A percentile compares a stretch with the other conserved stretches of the same genome.
Conservation (phyloP, 1,140 invertebrate species). For the Dinoponera quadriceps region DNA sequence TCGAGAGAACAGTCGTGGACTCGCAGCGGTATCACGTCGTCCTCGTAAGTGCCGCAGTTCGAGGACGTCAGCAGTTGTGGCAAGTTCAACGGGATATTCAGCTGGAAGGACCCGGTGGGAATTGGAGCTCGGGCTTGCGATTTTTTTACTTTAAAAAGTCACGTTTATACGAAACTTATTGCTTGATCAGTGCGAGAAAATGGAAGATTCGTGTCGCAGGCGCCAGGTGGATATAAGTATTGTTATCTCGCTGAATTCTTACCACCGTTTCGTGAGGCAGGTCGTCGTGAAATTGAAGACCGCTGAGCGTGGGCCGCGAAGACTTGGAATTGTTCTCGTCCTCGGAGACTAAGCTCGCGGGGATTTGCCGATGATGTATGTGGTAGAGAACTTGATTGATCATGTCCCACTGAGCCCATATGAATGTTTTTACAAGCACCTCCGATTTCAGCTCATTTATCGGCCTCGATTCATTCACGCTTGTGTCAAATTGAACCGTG, state of each 20-base stretch:
- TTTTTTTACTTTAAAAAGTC: no score
- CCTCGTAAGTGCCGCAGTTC: conserved; percentile 90
- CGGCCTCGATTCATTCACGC: conserved; percentile 58
- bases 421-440: conserved; percentile 90
- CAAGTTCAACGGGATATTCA: conserved; percentile 93
- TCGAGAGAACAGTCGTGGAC: conserved; percentile 93
- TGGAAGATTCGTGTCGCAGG: no score
- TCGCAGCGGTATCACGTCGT: conserved; percentile 91
- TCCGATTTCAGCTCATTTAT: conserved; percentile 86
- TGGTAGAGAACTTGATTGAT: conserved; percentile 92
- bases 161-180: no score
- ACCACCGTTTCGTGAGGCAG: conserved; percentile 94
- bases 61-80: conserved; percentile 88
- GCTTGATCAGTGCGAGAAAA: no score
- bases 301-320: conserved; percentile 90
- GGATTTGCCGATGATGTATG: conserved; percentile 90
- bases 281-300: conserved; percentile 93
- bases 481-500: conserved; percentile 74
- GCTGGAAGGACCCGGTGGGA: conserved; percentile 83
- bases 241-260: conserved; percentile 75
- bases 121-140: no score
- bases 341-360: conserved; percentile 88
- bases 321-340: conserved; percentile 87
- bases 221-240: no score
- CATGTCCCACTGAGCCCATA: conserved; percentile 94